Percentiles rank a stretch among this genome's conserved stretches.
phyloP scores from a whole-genome alignment of 2,797 vertebrate species.

The Paramormyrops hopkinsi region DNA sequence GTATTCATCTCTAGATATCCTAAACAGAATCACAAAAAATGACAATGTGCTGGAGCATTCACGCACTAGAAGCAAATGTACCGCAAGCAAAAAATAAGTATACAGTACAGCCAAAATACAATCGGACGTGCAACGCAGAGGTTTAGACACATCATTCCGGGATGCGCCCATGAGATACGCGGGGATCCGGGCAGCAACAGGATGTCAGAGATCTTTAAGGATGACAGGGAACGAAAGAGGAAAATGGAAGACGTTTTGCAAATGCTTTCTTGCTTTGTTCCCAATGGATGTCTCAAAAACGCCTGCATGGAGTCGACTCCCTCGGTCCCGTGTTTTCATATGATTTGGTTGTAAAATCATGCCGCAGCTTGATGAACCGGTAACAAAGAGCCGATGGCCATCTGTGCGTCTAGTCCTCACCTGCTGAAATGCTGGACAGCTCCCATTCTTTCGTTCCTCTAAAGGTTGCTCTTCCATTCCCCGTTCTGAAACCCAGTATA shows the following conservation, averaged over 20 bases:
- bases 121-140: not conserved
- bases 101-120: not conserved
- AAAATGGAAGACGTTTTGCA: not conserved
- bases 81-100: not conserved
- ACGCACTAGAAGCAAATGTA: not conserved
- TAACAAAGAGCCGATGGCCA: constrained; percentile 8
- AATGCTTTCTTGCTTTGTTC: not conserved
- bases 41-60: not conserved
- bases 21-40: not conserved
- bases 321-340: not conserved
- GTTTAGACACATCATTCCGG: not conserved
- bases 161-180: not conserved
- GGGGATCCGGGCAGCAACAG: constrained; percentile 4
- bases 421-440: constrained; percentile 24
- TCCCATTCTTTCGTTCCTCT: not conserved
- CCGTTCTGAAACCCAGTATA: not conserved
- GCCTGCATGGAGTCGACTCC: not conserved
- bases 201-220: not conserved
- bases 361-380: not conserved
- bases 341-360: not conserved
- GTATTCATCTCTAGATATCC: not conserved
- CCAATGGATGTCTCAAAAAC: not conserved
- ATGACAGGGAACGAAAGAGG: not conserved
- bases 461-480: not conserved
- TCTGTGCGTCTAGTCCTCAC: not conserved